Evolutionary conservation across 2,797 vertebrate species (phyloP).

Genomic region (Spinibarbus caldwelli): DNA sequence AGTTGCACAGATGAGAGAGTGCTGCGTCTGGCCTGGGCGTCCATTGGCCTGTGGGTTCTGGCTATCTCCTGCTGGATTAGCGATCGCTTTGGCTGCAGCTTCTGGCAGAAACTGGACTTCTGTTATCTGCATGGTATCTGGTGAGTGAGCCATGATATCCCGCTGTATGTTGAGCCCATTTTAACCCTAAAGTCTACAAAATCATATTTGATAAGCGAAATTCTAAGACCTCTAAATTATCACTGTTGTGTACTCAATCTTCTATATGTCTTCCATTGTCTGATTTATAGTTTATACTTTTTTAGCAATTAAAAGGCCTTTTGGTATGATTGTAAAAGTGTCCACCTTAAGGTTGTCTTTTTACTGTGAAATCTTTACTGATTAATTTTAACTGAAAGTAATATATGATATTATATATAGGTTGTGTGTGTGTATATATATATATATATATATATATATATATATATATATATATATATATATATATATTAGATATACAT

Average conservation of each 20-base stretch:
- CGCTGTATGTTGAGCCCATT: background rate
- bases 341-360: no score
- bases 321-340: no score
- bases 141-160: slow-evolving; percentile 71
- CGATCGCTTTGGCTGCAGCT: slow-evolving; percentile 86
- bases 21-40: slow-evolving; percentile 72
- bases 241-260: no score
- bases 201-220: background rate
- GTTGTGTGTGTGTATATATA: no score
- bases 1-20: slow-evolving; percentile 82
- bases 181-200: background rate
- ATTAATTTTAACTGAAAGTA: no score
- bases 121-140: slow-evolving; percentile 93
- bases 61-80: slow-evolving; percentile 92
- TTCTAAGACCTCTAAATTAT: background rate
- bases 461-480: no score
- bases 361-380: no score
- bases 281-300: no score
- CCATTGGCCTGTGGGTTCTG: slow-evolving; percentile 81
- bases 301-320: no score
- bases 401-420: no score
- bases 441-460: no score
- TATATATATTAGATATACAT: no score
- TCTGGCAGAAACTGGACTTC: slow-evolving; percentile 90
- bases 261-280: background rate